phyloP scores from a whole-genome alignment of 1,140 invertebrate genomes.

The Bombus waltoni region DNA sequence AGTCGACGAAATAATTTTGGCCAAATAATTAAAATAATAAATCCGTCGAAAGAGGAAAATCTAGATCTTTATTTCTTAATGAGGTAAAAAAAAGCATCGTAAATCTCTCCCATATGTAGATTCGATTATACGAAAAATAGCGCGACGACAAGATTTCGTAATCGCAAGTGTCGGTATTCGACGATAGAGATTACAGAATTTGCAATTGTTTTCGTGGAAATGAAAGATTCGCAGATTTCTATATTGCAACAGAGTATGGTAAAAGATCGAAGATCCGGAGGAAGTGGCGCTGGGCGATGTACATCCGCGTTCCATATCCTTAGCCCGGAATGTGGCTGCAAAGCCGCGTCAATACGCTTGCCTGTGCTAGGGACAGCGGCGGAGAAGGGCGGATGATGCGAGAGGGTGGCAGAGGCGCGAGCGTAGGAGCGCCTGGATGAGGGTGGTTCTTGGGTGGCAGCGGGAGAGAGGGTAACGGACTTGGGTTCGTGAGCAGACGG shows the following conservation, averaged over 20 bases:
- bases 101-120: too few relatives aligned
- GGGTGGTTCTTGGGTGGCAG: conserved; percentile 47
- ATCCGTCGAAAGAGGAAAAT: background rate
- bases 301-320: conserved; percentile 65
- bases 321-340: conserved; percentile 72
- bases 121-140: background rate
- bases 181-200: background rate
- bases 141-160: background rate
- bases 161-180: background rate
- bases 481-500: conserved; percentile 41
- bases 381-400: conserved; percentile 33
- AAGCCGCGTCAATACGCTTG: conserved; percentile 76
- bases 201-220: background rate
- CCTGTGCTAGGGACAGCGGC: conserved; percentile 57
- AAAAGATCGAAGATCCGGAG: conserved; percentile 26
- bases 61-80: background rate
- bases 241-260: background rate
- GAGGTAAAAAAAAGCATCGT: too few relatives aligned
- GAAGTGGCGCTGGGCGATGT: conserved; percentile 2
- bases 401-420: conserved; percentile 41
- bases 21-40: background rate
- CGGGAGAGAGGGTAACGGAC: conserved; percentile 28
- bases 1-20: conserved; percentile 45
- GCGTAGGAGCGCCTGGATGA: conserved; percentile 44
- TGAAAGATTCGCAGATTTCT: background rate